Evolutionary conservation across 2,888 invertebrate species (phyloP), one percentile per base, ranked within the genome.

Genomic region (Spialia ferax): DNA sequence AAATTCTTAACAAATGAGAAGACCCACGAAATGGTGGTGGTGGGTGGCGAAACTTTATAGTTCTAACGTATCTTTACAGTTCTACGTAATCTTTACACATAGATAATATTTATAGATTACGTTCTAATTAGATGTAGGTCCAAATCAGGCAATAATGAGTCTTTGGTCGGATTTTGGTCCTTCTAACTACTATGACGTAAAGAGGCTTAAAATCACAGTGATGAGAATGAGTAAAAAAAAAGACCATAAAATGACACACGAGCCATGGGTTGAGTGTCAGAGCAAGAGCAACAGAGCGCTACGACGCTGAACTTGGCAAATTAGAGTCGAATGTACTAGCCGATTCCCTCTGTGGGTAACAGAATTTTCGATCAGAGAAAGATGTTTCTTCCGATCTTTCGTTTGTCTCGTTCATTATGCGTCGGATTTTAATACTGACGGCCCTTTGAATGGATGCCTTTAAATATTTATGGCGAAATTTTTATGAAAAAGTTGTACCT

Each of bases 271-370:
- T 65, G 57, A 50, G n/a, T n/a, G n/a, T n/a, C n/a, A n/a, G 57
- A 1, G 59, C 57, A 15, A n/a, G 38, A 10, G 64, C 50, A 50
- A 15, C 13, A 23, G 55, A 32, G 32, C 48, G 73, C 75, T 71
- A 75, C 74, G 72, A 78, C 76, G 72, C 78, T 77, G 81, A 88
- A 86, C 85, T 86, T 84, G 77, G 74, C 71, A 74, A 82, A 81
- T 79, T 79, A 79, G 80, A 74, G 74, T 76, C 73, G 76, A 82
- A 79, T 81, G 78, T 77, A 74, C 70, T 73, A 75, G 81, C 78
- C 81, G 77, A 92, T 91, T 92, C 91, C 83, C 86, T 93, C 81
- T 89, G 86, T 84, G 84, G 80, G 84, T 87, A 90, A 92, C 88
- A 76, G 91, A 92, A 92, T 92, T 87, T 81, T 79, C 86, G 85